phyloP scores from a whole-genome alignment of 2,113 vertebrate genomes.

The Talpa occidentalis region DNA sequence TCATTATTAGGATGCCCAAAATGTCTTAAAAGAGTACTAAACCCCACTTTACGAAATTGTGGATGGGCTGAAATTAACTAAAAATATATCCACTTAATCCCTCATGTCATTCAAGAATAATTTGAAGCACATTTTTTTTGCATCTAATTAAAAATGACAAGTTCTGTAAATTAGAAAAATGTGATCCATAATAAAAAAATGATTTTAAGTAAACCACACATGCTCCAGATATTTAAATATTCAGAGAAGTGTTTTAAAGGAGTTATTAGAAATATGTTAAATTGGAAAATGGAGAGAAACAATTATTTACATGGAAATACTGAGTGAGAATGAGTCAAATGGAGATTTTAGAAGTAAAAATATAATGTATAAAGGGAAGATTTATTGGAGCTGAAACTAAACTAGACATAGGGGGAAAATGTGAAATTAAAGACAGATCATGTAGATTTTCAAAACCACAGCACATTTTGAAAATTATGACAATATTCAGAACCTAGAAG shows the following conservation, averaged over 20 bases:
- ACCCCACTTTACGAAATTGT: too few species aligned
- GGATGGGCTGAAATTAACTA: not conserved
- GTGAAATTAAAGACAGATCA: not conserved
- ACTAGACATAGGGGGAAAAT: not conserved
- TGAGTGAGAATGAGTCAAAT: not conserved
- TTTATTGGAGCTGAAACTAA: not conserved
- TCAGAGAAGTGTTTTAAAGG: not conserved
- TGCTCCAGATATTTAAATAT: not conserved
- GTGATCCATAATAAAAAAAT: not conserved
- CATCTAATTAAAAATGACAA: not conserved
- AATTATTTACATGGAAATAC: not conserved
- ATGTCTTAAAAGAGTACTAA: not conserved
- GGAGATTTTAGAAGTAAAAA: not conserved
- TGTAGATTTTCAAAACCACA: not conserved
- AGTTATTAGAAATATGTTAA: not conserved
- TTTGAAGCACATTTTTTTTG: not conserved
- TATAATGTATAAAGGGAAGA: not conserved
- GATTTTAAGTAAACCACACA: not conserved
- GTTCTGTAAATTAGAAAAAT: not conserved
- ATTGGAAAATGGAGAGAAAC: not conserved
- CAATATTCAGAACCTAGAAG: not conserved
- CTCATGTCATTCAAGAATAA: not conserved
- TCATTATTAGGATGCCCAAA: not conserved
- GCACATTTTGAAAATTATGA: not conserved
- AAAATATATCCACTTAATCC: not conserved